Conservation (phyloP, 2,888 invertebrate species). For the Synanthedon myopaeformis region DNA sequence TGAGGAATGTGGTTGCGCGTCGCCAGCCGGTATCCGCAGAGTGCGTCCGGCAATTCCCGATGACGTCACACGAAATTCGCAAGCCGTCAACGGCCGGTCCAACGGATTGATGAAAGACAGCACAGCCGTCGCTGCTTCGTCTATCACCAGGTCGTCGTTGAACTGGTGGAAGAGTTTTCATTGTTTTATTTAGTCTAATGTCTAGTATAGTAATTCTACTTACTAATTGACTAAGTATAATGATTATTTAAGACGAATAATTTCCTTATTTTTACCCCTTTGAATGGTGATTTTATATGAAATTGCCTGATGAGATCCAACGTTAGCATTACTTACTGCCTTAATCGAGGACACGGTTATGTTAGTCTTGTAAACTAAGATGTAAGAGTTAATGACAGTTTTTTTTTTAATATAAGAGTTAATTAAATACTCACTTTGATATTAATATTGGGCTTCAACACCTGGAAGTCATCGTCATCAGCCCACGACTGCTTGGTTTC, state of each 20-base stretch:
- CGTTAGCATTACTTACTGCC: too few species aligned
- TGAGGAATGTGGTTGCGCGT: conserved; percentile 66
- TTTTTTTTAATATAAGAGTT: too few species aligned
- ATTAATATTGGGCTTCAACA: conserved; percentile 77
- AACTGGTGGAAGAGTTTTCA: conserved; percentile 50
- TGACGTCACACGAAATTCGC: conserved; percentile 78
- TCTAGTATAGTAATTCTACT: too few species aligned
- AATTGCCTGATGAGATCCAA: too few species aligned
- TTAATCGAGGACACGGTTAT: too few species aligned
- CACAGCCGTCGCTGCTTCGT: conserved; percentile 62
- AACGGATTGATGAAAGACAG: conserved; percentile 80
- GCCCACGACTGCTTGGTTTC: conserved; percentile 88
- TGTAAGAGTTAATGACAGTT: too few species aligned
- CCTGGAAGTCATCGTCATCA: conserved; percentile 85
- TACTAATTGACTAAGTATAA: too few species aligned
- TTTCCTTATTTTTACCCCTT: too few species aligned
- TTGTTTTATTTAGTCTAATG: too few species aligned
- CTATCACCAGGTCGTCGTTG: conserved; percentile 70
- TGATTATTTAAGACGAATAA: too few species aligned
- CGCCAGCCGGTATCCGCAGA: conserved; percentile 60
- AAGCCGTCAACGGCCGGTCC: conserved; percentile 71
- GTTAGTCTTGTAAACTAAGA: too few species aligned
- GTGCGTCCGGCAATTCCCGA: conserved; percentile 74
- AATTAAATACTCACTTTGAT: conserved; percentile 73
- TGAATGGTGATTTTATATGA: too few species aligned